A percentile compares a stretch with the other conserved stretches of the same genome.
These are phyloP conservation scores for Lasioglossum lativentre DNA, from an alignment of 2,888 invertebrate species.

Conservation along the genomic window DNA sequence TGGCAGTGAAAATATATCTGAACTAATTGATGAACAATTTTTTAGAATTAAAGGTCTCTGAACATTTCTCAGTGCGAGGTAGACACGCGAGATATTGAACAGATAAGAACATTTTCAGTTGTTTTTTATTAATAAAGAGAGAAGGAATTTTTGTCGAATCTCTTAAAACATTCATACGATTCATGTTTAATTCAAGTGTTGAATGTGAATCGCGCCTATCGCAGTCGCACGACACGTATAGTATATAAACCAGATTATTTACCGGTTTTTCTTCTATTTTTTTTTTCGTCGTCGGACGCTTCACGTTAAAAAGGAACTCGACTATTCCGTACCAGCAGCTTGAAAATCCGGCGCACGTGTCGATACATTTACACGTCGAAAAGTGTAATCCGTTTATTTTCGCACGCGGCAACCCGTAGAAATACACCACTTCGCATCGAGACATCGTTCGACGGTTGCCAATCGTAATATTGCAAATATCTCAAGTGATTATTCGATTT, in stretches of 20 bases:
- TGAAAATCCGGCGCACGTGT: not conserved
- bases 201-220: not conserved
- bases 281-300: not conserved
- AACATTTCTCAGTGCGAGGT: too few species aligned
- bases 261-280: too few species aligned
- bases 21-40: too few species aligned
- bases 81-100: not conserved
- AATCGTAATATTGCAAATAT: not conserved
- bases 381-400: not conserved
- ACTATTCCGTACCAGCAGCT: not conserved
- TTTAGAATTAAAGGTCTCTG: too few species aligned
- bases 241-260: not conserved
- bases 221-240: not conserved
- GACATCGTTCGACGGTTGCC: not conserved
- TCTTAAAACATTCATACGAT: not conserved
- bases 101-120: not conserved
- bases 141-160: not conserved
- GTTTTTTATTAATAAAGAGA: not conserved
- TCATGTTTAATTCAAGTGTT: constrained; percentile 1
- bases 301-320: not conserved
- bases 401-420: not conserved
- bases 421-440: not conserved
- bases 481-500: not conserved
- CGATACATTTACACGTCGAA: not conserved
- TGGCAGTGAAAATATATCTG: too few species aligned